Conservation (phyloP, 2,797 vertebrate species). For the Nyctibius grandis region DNA sequence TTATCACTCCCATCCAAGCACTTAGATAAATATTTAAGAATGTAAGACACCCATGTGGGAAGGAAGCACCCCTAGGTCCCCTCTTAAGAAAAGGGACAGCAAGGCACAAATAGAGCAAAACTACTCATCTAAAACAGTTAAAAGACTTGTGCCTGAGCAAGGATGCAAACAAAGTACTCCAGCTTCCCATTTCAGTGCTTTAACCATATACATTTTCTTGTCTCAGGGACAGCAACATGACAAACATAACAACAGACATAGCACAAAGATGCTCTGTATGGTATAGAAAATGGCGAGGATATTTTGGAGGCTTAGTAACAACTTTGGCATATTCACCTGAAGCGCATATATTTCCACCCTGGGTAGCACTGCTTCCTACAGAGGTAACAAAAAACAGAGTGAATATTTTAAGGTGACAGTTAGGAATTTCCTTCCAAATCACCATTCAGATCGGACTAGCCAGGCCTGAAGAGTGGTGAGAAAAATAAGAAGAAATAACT, state of each 20-base stretch:
- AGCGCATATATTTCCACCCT: background rate
- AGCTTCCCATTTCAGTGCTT: background rate
- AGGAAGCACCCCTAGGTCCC: background rate
- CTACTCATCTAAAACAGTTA: background rate
- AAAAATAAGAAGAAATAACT: background rate
- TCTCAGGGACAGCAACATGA: background rate
- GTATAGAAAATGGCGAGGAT: background rate
- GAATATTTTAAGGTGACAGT: background rate
- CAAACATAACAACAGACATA: background rate
- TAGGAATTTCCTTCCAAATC: background rate
- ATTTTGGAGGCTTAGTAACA: background rate
- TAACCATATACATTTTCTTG: background rate
- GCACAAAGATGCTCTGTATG: background rate
- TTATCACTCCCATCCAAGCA: background rate
- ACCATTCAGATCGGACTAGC: background rate
- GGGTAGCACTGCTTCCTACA: background rate
- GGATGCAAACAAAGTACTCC: background rate
- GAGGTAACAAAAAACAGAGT: background rate
- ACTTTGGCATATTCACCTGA: background rate
- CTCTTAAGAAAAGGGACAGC: background rate
- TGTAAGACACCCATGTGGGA: accelerated
- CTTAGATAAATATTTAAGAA: background rate
- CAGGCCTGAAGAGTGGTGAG: background rate
- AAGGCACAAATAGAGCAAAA: background rate
- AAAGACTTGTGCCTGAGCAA: background rate